Conservation (phyloP, 2,797 vertebrate genomes). For the Melanogrammus aeglefinus region DNA sequence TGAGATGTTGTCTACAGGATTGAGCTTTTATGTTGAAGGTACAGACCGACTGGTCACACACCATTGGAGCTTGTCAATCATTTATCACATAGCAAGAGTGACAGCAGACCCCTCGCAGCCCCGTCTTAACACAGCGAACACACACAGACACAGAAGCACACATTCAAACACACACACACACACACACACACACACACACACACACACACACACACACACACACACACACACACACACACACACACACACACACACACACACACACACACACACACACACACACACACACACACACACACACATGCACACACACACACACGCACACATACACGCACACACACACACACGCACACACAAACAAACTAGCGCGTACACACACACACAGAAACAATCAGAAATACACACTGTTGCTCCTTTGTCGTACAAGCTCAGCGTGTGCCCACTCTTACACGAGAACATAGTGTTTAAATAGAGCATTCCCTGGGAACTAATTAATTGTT, state of each 20-base stretch:
- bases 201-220: background rate
- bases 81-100: conserved; percentile 21
- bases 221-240: background rate
- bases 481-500: background rate
- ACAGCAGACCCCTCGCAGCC: conserved; percentile 36
- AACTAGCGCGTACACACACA: no score
- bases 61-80: conserved; percentile 26
- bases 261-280: background rate
- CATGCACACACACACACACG: background rate
- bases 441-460: background rate
- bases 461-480: background rate
- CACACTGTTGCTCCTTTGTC: background rate
- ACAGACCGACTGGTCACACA: background rate
- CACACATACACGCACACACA: background rate
- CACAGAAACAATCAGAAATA: no score
- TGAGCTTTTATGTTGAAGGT: background rate
- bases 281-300: background rate
- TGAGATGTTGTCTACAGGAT: background rate
- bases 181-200: background rate
- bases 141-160: background rate
- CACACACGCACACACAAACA: background rate
- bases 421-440: background rate
- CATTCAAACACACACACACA: background rate
- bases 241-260: background rate
- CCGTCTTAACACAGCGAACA: background rate